Evolutionary conservation across 2,113 vertebrate genomes (phyloP).

Genomic region (Silurus asotus): DNA sequence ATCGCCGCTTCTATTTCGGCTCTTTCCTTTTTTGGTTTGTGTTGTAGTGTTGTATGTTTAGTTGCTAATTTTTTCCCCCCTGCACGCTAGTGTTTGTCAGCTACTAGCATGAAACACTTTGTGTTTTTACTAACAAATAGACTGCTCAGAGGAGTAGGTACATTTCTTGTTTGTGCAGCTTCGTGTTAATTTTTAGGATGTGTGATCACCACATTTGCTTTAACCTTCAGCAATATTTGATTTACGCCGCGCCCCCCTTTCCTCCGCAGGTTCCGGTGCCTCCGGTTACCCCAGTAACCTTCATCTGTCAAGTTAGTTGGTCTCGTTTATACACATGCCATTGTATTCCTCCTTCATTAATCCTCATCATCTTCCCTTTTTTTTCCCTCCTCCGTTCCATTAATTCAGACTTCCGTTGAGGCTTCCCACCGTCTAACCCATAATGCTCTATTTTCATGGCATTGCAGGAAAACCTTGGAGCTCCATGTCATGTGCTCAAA

Average conservation of each 20-base stretch:
- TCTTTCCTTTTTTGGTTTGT: conserved; percentile 3
- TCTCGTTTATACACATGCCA: conserved; percentile 89
- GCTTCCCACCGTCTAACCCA: conserved; percentile 78
- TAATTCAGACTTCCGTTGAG: conserved; percentile 76
- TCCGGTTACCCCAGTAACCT: conserved; percentile 94
- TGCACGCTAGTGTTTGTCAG: conserved; percentile 47
- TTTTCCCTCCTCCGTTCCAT: conserved; percentile 64
- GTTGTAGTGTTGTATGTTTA: neutral
- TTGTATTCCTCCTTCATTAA: conserved; percentile 72
- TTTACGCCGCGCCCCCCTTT: conserved; percentile 84
- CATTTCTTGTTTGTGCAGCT: conserved; percentile 26
- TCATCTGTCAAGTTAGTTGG: conserved; percentile 96
- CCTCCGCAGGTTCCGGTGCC: conserved; percentile 91
- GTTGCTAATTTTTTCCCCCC: neutral
- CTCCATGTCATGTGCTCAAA: conserved; percentile 83
- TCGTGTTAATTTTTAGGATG: conserved; percentile 53
- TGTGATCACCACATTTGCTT: conserved; percentile 76
- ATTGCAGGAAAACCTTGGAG: conserved; percentile 73
- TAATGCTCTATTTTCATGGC: conserved; percentile 78
- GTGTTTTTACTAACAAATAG: conserved; percentile 67
- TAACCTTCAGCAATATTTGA: conserved; percentile 66
- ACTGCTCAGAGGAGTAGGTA: conserved; percentile 26
- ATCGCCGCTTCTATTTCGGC: neutral
- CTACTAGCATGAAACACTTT: conserved; percentile 64
- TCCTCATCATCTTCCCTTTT: conserved; percentile 70